Percentiles rank a stretch among this genome's conserved stretches.
Evolutionary conservation across 2,888 invertebrate genomes (phyloP).

Genomic region (Epistrophe eligans): DNA sequence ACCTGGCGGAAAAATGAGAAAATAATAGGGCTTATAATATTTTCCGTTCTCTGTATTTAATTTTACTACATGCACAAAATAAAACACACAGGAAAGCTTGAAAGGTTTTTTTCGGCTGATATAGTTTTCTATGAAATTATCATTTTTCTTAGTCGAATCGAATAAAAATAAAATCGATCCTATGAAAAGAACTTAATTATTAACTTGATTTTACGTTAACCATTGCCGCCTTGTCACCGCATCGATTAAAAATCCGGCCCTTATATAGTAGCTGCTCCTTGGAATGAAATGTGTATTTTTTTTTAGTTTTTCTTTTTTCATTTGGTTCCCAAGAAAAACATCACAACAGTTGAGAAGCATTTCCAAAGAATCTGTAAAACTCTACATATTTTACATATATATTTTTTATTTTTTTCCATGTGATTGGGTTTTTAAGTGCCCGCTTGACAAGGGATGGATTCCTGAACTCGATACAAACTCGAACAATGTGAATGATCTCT

Average conservation of each 20-base stretch:
- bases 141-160: no score
- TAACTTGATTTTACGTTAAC: no score
- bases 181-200: no score
- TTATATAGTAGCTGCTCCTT: constrained; percentile 37
- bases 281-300: constrained; percentile 52
- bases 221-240: background rate
- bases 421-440: constrained; percentile 72
- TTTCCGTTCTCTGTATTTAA: no score
- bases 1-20: no score
- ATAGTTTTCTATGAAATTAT: no score
- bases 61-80: no score
- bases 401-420: constrained; percentile 66
- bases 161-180: no score
- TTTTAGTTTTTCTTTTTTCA: background rate
- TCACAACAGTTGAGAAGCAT: constrained; percentile 45
- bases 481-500: constrained; percentile 32
- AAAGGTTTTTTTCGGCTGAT: no score
- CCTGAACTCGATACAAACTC: constrained; percentile 7
- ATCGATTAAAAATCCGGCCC: background rate
- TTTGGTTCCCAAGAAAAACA: constrained; percentile 67
- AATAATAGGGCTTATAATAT: no score
- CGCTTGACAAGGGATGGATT: constrained; percentile 67
- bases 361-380: constrained; percentile 47
- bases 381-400: constrained; percentile 56
- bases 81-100: no score